Percentiles rank a stretch among this genome's conserved stretches.
Evolutionary conservation across 2,113 vertebrate genomes (phyloP).

Genomic region (Mellivora capensis): DNA sequence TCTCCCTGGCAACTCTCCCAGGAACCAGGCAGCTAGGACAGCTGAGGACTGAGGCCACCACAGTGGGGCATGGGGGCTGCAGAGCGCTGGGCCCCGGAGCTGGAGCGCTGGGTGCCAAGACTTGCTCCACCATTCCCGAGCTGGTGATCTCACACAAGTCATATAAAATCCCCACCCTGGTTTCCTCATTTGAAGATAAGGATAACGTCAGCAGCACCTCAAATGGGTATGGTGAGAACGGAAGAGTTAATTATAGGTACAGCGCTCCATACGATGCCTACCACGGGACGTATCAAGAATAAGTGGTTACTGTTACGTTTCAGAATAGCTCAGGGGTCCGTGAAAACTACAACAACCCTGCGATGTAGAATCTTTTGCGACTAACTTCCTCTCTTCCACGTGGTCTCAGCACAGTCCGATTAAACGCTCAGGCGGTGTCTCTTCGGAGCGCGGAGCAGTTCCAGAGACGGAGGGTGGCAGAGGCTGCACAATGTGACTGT

Average conservation of each 20-base stretch:
- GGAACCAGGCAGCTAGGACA: neutral
- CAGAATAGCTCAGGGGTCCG: neutral
- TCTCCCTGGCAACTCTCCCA: neutral
- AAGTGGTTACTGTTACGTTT: neutral
- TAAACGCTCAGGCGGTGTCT: neutral
- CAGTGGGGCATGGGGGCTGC: rapidly evolving
- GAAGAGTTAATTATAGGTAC: neutral
- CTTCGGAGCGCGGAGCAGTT: neutral
- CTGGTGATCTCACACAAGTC: neutral
- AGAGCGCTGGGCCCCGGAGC: too few species aligned
- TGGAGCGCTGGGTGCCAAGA: rapidly evolving
- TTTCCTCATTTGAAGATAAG: neutral
- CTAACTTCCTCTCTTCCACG: neutral
- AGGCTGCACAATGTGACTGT: rapidly evolving
- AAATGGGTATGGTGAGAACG: neutral
- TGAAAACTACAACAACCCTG: neutral
- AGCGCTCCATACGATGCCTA: neutral
- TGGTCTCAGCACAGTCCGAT: neutral
- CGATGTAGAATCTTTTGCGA: neutral
- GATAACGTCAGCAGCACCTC: neutral
- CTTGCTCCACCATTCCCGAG: neutral
- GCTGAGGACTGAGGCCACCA: too few species aligned
- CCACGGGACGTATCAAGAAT: neutral
- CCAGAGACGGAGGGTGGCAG: neutral
- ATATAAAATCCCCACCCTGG: neutral